Percentiles rank a stretch among this genome's conserved stretches.
These are phyloP conservation scores for Cinara cedri DNA, from an alignment of 2,888 invertebrate species.

Conservation along the genomic window DNA sequence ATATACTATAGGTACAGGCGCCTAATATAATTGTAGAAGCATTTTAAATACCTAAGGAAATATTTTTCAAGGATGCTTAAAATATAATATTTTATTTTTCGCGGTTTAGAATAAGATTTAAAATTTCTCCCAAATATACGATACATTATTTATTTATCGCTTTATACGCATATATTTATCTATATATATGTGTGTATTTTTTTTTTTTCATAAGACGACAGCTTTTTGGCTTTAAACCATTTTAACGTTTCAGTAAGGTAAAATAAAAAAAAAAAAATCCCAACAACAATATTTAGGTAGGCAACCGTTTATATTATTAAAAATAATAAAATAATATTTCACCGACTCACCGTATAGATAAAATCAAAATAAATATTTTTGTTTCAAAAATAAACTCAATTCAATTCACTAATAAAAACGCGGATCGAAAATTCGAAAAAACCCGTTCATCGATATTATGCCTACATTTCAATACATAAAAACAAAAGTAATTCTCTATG, in stretches of 20 bases:
- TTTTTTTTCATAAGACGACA: neutral
- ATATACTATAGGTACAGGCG: neutral
- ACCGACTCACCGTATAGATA: neutral
- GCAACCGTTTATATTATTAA: neutral
- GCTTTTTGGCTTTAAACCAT: conserved; percentile 15
- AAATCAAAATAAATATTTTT: neutral
- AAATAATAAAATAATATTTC: too few species aligned
- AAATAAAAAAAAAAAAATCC: conserved; percentile 13
- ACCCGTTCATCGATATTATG: neutral
- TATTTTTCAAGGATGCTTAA: conserved; percentile 3
- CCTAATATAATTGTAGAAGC: conserved; percentile 1
- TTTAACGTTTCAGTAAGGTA: neutral
- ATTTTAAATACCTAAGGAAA: neutral
- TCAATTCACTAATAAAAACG: too few species aligned
- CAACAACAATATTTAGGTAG: neutral
- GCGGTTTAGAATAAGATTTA: neutral
- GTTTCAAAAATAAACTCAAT: too few species aligned
- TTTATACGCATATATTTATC: too few species aligned
- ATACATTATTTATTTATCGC: conserved; percentile 15
- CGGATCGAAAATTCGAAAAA: neutral
- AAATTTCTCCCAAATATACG: neutral
- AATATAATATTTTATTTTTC: neutral
- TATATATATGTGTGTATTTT: too few species aligned
- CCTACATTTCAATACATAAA: too few species aligned
- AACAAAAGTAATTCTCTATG: too few species aligned